Evolutionary conservation across 30 jellyfish, hydroid and myxozoan species (phyloP), one percentile per base, ranked within the genome.

Genomic region (Chrysaora quinquecirrha): DNA sequence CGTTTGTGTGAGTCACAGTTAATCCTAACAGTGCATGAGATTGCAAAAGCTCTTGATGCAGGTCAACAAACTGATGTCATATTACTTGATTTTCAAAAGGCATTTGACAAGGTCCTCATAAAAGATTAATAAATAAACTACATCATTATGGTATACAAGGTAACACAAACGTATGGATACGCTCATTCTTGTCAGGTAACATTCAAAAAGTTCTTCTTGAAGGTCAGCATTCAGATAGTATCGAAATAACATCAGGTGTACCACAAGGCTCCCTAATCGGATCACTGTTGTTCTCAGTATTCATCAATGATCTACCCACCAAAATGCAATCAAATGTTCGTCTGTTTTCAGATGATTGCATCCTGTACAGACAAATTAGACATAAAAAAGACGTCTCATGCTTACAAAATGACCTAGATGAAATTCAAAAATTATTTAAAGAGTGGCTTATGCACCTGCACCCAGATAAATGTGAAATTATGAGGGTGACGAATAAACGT

Each of bases 261-360:
- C 76, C 76, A 10, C 76, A 64, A 31, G 76, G 76, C 21, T 64
- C 76, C 3, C 56, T 64, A 9, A 3, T 64, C 3, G 76, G 76
- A 9, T 52, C 76, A 7, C 9, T 20, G 46, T 1, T 69, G 66
- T 0, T 68, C 32, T 68, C 63, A 27, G 32, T 34, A 66, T 30
- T 68, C 80, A 68, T 68, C 80, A 68, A n/a, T 22, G 80, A 31
- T 28, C 33, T 35, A 1, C 81, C 65, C 30, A 30, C 47, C 30
- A 22, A 69, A 69, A 31, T 30, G 33, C 9, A 69, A 35, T 69
- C 38, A 30, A 0, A 69, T 14, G 62, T 0, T 4, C 68, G 68
- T 25, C 68, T 48, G n/a, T 46, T 43, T 73, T 71, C 72, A 1
- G 84, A 73, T 47, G 71, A 73, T 28, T 48, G 84, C 73, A 73